These are phyloP conservation scores for Tetragnatha montana DNA, from an alignment of 2,888 invertebrate species.

Conservation along the genomic window DNA sequence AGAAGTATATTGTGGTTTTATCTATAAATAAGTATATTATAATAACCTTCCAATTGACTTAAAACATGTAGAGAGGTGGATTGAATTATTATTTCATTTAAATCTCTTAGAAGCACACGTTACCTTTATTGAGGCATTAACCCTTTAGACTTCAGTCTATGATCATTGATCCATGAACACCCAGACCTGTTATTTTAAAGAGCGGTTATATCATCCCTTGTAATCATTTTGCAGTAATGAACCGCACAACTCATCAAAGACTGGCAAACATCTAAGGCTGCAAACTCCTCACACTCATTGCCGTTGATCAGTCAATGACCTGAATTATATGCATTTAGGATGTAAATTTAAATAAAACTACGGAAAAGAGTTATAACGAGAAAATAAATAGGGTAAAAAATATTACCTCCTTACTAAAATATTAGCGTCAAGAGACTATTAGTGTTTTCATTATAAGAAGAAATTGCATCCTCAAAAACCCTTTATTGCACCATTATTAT, in stretches of 20 bases:
- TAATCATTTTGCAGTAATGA: not conserved
- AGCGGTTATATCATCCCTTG: not conserved
- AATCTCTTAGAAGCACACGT: not conserved
- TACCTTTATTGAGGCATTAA: slow-evolving; percentile 17
- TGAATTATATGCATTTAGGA: not conserved
- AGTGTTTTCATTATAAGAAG: too few species aligned
- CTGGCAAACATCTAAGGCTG: not conserved
- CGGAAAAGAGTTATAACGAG: too few species aligned
- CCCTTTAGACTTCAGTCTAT: not conserved
- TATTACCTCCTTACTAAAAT: too few species aligned
- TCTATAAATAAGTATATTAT: too few species aligned
- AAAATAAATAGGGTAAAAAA: too few species aligned
- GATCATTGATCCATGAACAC: slow-evolving; percentile 23
- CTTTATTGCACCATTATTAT: too few species aligned
- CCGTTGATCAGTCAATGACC: not conserved
- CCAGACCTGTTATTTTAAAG: slow-evolving; percentile 8
- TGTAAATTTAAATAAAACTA: too few species aligned
- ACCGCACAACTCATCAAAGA: not conserved
- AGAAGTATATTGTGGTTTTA: too few species aligned
- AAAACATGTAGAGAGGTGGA: too few species aligned
- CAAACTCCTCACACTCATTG: not conserved
- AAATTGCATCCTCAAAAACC: too few species aligned
- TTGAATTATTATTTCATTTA: not conserved
- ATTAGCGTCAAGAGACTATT: too few species aligned
- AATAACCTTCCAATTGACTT: too few species aligned